phyloP scores from a whole-genome alignment of 2,113 vertebrate species.

The Malaclemys terrapin region DNA sequence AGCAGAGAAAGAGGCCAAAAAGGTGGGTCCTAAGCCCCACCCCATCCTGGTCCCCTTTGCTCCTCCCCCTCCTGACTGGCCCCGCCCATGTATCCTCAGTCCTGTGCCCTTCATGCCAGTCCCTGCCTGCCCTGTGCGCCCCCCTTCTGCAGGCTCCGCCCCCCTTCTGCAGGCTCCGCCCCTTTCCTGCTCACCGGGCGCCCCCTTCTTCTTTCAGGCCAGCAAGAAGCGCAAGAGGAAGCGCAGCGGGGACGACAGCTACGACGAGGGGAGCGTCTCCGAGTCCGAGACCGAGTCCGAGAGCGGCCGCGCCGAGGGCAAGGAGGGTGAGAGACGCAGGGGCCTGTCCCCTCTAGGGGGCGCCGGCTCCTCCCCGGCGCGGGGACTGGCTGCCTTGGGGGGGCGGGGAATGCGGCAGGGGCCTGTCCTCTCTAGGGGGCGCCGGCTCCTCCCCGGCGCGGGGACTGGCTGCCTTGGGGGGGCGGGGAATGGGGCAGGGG shows the following conservation, averaged over 20 bases:
- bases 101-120: neutral
- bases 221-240: constrained; percentile 88
- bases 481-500: too few species aligned
- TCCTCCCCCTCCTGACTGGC: neutral
- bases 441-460: too few species aligned
- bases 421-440: too few species aligned
- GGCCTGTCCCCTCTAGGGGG: too few species aligned
- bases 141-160: too few species aligned
- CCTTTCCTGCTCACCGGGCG: neutral
- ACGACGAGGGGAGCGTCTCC: constrained; percentile 88
- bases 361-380: too few species aligned
- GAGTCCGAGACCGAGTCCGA: constrained; percentile 89
- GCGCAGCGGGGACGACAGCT: constrained; percentile 84
- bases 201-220: constrained; percentile 56
- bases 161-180: neutral
- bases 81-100: neutral
- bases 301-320: constrained; percentile 82
- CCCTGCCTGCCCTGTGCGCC: neutral
- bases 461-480: too few species aligned
- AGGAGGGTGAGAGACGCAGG: constrained; percentile 64
- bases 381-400: too few species aligned
- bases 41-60: neutral
- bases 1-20: constrained; percentile 82
- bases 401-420: neutral
- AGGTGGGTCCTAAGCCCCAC: constrained; percentile 67